Evolutionary conservation across 2,797 vertebrate genomes (phyloP).

Genomic region (Arrhamphus sclerolepis): DNA sequence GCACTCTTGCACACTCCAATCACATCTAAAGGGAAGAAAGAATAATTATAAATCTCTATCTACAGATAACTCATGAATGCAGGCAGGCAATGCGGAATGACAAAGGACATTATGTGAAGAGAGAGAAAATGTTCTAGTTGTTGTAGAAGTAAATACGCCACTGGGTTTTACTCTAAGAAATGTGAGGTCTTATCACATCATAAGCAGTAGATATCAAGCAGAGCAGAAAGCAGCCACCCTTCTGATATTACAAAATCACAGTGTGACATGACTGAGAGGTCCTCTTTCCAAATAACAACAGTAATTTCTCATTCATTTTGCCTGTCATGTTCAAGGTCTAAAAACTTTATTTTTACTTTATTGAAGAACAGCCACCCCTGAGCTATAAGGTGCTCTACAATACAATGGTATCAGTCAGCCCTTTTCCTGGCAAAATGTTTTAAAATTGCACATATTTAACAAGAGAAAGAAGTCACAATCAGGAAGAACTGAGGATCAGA

Average conservation of each 20-base stretch:
- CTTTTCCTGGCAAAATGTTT: not conserved
- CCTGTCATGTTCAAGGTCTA: slow-evolving; percentile 44
- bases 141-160: slow-evolving; percentile 22
- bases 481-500: too few species aligned
- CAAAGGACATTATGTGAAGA: slow-evolving; percentile 1
- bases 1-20: slow-evolving; percentile 91
- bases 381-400: slow-evolving; percentile 7
- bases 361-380: slow-evolving; percentile 17
- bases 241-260: slow-evolving; percentile 39
- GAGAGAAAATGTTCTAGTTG: slow-evolving; percentile 15
- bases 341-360: slow-evolving; percentile 49
- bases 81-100: not conserved
- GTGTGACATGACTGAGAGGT: slow-evolving; percentile 41
- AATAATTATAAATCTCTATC: slow-evolving; percentile 12
- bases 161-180: slow-evolving; percentile 19
- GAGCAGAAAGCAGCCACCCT: slow-evolving; percentile 26
- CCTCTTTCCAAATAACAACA: slow-evolving; percentile 53
- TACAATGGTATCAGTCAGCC: not conserved
- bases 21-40: slow-evolving; percentile 81
- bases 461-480: too few species aligned
- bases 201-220: slow-evolving; percentile 32
- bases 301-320: slow-evolving; percentile 56
- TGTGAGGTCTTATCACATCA: slow-evolving; percentile 30
- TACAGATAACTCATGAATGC: slow-evolving; percentile 1
- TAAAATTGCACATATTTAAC: too few species aligned